Percentiles rank a stretch among this genome's conserved stretches.
phyloP scores from a whole-genome alignment of 2,113 vertebrate genomes.

The Microtus pennsylvanicus region DNA sequence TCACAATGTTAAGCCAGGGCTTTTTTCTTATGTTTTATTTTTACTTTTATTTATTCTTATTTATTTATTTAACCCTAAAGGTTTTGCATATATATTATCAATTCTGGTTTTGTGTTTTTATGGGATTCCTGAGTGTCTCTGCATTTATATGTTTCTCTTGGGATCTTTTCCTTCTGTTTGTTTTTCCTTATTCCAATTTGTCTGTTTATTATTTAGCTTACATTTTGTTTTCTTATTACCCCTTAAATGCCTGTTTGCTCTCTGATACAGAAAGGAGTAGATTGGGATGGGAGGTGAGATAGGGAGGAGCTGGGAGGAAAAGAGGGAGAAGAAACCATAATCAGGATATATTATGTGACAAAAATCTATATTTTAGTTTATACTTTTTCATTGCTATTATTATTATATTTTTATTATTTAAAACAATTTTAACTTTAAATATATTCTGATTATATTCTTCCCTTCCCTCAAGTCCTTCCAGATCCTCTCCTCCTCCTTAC shows the following conservation, averaged over 20 bases:
- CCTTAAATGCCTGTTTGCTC: background rate
- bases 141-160: background rate
- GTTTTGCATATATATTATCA: background rate
- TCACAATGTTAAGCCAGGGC: background rate
- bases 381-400: background rate
- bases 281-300: background rate
- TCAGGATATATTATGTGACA: background rate
- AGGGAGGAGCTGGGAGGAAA: background rate
- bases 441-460: background rate
- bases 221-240: background rate
- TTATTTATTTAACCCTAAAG: background rate
- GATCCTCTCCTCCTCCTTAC: background rate
- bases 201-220: background rate
- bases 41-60: background rate
- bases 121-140: background rate
- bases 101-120: background rate
- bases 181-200: background rate
- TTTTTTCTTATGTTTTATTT: background rate
- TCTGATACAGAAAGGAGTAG: background rate
- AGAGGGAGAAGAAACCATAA: background rate
- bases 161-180: background rate
- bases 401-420: background rate
- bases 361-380: background rate
- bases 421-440: background rate
- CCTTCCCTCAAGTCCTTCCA: background rate